Conservation (phyloP, 2,113 vertebrate species). For the Raja brachyura region DNA sequence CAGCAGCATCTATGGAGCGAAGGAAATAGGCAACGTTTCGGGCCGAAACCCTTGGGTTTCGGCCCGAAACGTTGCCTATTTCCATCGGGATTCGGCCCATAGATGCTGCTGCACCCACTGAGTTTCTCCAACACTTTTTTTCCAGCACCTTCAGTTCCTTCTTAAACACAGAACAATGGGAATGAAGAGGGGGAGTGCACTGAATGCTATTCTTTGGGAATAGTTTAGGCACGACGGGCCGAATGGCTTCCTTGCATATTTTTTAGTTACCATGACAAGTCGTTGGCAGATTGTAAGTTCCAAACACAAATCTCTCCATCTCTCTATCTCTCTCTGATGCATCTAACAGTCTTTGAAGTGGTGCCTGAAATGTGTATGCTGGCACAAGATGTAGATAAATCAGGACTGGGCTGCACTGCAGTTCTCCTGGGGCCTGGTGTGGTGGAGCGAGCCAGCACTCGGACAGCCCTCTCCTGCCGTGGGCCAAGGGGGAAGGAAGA, state of each 20-base stretch:
- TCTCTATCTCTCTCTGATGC: not conserved
- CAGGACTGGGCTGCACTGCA: not conserved
- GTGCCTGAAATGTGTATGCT: not conserved
- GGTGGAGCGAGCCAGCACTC: no score
- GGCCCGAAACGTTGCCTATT: no score
- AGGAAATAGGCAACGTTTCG: no score
- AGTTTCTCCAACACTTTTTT: no score
- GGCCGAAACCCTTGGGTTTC: no score
- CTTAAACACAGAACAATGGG: not conserved
- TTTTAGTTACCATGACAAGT: not conserved
- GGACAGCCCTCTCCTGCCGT: not conserved
- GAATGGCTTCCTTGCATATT: not conserved
- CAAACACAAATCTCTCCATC: not conserved
- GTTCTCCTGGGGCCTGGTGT: not conserved
- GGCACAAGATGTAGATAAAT: not conserved
- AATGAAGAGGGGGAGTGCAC: not conserved
- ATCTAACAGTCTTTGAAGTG: not conserved
- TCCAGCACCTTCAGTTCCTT: no score
- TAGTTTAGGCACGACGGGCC: not conserved
- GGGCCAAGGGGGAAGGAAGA: not conserved
- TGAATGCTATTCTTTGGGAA: not conserved
- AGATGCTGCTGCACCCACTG: no score
- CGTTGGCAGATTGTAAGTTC: not conserved
- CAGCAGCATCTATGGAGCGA: no score
- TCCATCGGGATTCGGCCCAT: no score